phyloP scores from a whole-genome alignment of 2,888 invertebrate genomes.

The Pharmacophagus antenor region DNA sequence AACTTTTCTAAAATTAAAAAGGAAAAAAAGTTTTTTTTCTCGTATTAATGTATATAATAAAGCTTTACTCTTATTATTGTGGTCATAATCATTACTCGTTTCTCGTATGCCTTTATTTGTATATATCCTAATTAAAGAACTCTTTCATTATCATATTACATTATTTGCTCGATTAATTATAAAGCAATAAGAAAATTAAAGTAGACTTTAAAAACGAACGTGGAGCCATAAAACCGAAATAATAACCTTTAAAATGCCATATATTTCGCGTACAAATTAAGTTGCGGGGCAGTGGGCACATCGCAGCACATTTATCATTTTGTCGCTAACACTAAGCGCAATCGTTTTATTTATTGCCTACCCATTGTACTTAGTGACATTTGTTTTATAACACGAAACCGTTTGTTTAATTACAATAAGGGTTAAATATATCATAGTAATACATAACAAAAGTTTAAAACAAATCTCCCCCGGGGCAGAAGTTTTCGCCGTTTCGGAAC shows the following conservation, averaged over 20 bases:
- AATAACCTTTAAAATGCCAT: slow-evolving; percentile 32
- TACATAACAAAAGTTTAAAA: slow-evolving; percentile 23
- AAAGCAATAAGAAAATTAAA: neutral
- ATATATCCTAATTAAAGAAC: no score
- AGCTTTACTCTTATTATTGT: no score
- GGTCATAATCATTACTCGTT: no score
- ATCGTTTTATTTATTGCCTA: slow-evolving; percentile 32
- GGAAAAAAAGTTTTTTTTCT: no score
- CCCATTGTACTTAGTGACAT: slow-evolving; percentile 32
- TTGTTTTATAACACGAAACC: slow-evolving; percentile 32
- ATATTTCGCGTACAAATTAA: slow-evolving; percentile 32
- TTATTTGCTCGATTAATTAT: neutral
- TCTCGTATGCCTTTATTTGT: no score
- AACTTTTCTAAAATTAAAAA: no score
- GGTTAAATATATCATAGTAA: slow-evolving; percentile 26
- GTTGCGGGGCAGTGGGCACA: slow-evolving; percentile 31
- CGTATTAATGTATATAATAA: no score
- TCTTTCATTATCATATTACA: no score
- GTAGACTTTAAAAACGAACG: slow-evolving; percentile 16
- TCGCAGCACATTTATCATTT: slow-evolving; percentile 31
- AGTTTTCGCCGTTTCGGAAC: slow-evolving; percentile 15
- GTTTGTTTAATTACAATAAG: slow-evolving; percentile 27
- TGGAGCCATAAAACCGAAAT: slow-evolving; percentile 20
- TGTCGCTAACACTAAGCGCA: slow-evolving; percentile 33
- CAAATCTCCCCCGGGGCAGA: slow-evolving; percentile 7